Base-by-base conservation (phyloP, 2,113 vertebrate genomes). In the Zosterops pallidus region DNA sequence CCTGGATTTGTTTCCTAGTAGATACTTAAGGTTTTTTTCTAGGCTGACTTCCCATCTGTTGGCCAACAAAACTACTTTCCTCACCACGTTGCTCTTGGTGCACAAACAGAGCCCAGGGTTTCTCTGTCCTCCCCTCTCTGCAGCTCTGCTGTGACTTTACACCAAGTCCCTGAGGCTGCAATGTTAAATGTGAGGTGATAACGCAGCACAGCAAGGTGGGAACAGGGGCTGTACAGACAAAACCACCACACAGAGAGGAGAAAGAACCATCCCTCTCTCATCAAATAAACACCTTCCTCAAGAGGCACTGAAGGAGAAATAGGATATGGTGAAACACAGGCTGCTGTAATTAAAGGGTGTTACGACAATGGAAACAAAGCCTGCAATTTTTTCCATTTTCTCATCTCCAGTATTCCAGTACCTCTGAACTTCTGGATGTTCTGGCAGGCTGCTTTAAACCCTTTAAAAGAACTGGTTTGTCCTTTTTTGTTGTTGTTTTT, bases 141-240 rank as follows among this genome's bases (percentile, higher is more conserved):
- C 62, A 92, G 83, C 60, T 70, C 52, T 81, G 87, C 65, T 84
- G 69, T 22, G 23, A 50, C 46, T 23, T 23, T 0, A 37, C 56
- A 25, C 4, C 11, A 57, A 69, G 39, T 1, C 49, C 37, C 6
- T 1, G 3, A 50, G 62, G 29, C 59, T 68, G 83, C 0, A 2
- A 22, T 9, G 42, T 14, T 37, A 11, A 55, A 12, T 4, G 35
- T 25, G 25, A 63, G n/a, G 13, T 21, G 60, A 57, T 25, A 19
- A 39, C 6, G 12, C 26, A 81, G 67, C 59, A 86, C 68, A 65
- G 74, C 0, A 1, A 78, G 65, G 37, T 12, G 15, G 50, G 50
- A 83, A 55, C 37, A 6, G 21, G 2, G 4, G 77, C 74, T 50
- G 14, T 5, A 46, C 57, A 75, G 31, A 29, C 11, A 80, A 65